phyloP scores from a whole-genome alignment of 1,140 invertebrate genomes.

The Asobara japonica region DNA sequence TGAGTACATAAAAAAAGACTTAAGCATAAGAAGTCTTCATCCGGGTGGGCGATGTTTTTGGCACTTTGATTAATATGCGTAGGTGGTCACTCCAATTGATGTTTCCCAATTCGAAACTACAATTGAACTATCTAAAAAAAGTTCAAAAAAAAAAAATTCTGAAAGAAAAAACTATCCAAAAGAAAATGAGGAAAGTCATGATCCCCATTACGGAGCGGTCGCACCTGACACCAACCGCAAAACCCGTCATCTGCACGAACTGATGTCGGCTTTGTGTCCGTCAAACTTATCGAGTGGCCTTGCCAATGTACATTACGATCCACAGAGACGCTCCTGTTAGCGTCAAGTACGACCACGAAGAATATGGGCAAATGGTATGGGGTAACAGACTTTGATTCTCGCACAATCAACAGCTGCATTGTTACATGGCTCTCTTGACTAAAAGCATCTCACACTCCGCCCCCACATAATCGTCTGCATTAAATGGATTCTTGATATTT shows the following conservation, averaged over 20 bases:
- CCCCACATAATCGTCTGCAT: not conserved
- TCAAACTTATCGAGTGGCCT: constrained; percentile 14
- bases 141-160: not conserved
- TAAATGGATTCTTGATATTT: constrained; percentile 12
- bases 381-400: not conserved
- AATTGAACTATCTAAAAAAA: not conserved
- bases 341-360: not conserved
- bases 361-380: not conserved
- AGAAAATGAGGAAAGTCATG: constrained; percentile 2
- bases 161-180: not conserved
- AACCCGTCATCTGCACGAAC: constrained; percentile 13
- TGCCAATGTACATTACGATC: not conserved
- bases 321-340: not conserved
- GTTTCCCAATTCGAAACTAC: not conserved
- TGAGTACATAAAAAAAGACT: no score
- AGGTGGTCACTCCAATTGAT: no score
- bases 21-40: no score
- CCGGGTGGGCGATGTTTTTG: no score
- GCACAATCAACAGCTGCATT: constrained; percentile 25
- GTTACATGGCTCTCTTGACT: constrained; percentile 1
- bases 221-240: not conserved
- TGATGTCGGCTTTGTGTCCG: constrained; percentile 17
- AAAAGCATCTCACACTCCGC: constrained; percentile 3
- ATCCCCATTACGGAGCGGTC: not conserved
- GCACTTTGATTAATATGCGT: no score